These are phyloP conservation scores for Trinectes maculatus DNA, from an alignment of 2,113 vertebrate species.

Conservation along the genomic window DNA sequence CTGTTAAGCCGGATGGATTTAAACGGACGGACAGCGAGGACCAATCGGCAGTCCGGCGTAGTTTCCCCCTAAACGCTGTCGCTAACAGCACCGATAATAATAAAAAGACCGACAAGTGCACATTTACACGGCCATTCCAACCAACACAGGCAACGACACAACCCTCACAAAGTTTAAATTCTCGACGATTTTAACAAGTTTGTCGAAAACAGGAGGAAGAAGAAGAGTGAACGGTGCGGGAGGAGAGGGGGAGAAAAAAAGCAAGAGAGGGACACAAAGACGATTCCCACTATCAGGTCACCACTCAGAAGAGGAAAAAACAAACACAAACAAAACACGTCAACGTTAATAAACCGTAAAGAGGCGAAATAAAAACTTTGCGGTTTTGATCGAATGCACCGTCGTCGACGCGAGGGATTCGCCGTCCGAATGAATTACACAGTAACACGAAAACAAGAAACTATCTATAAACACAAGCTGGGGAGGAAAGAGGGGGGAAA, in stretches of 20 bases:
- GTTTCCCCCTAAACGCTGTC: no score
- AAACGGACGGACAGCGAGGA: conserved; percentile 75
- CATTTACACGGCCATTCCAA: conserved; percentile 27
- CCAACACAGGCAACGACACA: not conserved
- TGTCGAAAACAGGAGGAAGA: conserved; percentile 51
- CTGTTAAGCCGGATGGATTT: conserved; percentile 68
- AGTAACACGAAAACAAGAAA: conserved; percentile 57
- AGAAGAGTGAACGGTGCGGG: conserved; percentile 53
- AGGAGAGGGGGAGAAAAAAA: not conserved
- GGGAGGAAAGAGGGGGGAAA: not conserved
- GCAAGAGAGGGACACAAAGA: conserved; percentile 80
- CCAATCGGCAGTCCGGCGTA: conserved; percentile 67
- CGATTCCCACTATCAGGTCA: conserved; percentile 79
- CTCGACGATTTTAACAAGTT: conserved; percentile 46
- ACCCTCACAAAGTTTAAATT: conserved; percentile 48
- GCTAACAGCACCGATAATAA: no score
- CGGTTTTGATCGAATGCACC: conserved; percentile 37
- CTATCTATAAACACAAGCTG: conserved; percentile 47
- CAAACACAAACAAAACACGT: no score
- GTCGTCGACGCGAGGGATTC: conserved; percentile 1
- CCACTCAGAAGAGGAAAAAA: conserved; percentile 40
- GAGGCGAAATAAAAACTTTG: conserved; percentile 47
- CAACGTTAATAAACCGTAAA: no score
- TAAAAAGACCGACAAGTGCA: no score
- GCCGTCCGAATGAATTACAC: conserved; percentile 19